Evolutionary conservation across 2,113 vertebrate species (phyloP), one percentile per base, ranked within the genome.

Genomic region (Prionailurus bengalensis): DNA sequence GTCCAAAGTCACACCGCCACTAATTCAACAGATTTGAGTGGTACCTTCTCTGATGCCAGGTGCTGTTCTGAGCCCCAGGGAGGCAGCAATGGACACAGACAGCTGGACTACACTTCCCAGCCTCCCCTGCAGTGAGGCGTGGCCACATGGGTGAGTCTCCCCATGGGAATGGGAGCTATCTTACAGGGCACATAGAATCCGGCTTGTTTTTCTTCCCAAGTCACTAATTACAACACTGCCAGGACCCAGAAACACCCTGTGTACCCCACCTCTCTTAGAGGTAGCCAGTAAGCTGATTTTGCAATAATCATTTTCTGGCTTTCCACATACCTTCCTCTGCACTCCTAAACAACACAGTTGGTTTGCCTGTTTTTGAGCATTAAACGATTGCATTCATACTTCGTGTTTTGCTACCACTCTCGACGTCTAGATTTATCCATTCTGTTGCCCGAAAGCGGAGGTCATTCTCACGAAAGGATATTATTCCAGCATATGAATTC

Each of bases 91-190:
- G 82, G 63, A n/a, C 63, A 45, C 48, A 51, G n/a, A 42, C 33
- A 63, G 48, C 10, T 23, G 51, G 73, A 80, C 25, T 25, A 7
- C 21, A 29, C 36, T 82, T 86, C 85, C 85, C 71, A 84, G 68
- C 5, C 82, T 33, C 68, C 94, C 78, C 33, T 27, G 61, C 42
- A 10, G 11, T 0, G 14, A 66, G 23, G 42, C 3, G 9, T 17
- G n/a, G 25, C 61, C 92, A 33, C 0, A 0, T 21, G 39, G 33
- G 25, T n/a, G 33, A 58, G 66, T 61, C 39, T 76, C 4, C 0
- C 58, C 58, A 66, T 53, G 4, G 12, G 11, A 63, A 74, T 12
- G 19, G n/a, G 45, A 58, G 42, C 17, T 36, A 11, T 21, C 48
- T 91, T 51, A 19, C 8, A 58, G 19, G 14, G 33, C 36, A 25